Evolutionary conservation across 2,113 vertebrate genomes (phyloP).

Genomic region (Onychostruthus taczanowskii): DNA sequence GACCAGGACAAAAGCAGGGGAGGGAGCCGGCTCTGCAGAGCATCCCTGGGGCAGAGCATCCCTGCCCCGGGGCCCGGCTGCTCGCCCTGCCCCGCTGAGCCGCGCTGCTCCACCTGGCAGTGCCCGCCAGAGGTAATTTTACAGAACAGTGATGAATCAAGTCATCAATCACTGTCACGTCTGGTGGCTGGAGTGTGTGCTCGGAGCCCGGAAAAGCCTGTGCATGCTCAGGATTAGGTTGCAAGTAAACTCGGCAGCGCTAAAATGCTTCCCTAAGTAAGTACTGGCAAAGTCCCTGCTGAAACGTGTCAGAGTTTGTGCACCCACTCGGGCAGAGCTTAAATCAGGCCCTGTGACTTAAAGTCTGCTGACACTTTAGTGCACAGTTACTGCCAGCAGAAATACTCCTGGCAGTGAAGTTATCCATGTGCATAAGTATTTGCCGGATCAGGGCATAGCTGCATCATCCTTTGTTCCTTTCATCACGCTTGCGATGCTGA

Average conservation of each 20-base stretch:
- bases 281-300: constrained; percentile 36
- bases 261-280: constrained; percentile 59
- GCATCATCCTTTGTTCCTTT: constrained; percentile 61
- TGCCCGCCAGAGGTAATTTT: background rate
- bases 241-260: constrained; percentile 61
- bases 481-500: constrained; percentile 25
- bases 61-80: background rate
- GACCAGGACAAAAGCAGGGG: background rate
- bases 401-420: constrained; percentile 46
- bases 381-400: background rate
- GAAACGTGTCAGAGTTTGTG: constrained; percentile 19
- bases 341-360: constrained; percentile 20
- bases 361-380: constrained; percentile 37
- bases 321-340: background rate
- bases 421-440: constrained; percentile 62
- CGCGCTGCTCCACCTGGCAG: background rate
- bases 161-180: constrained; percentile 58
- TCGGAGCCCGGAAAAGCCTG: constrained; percentile 53
- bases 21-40: background rate
- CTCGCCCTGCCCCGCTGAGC: background rate
- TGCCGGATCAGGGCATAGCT: constrained; percentile 62
- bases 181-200: background rate
- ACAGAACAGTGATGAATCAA: constrained; percentile 44
- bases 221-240: constrained; percentile 68
- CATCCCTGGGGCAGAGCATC: constrained; percentile 7